Base-by-base conservation (phyloP, 2,797 vertebrate genomes). In the Ceryle rudis region DNA sequence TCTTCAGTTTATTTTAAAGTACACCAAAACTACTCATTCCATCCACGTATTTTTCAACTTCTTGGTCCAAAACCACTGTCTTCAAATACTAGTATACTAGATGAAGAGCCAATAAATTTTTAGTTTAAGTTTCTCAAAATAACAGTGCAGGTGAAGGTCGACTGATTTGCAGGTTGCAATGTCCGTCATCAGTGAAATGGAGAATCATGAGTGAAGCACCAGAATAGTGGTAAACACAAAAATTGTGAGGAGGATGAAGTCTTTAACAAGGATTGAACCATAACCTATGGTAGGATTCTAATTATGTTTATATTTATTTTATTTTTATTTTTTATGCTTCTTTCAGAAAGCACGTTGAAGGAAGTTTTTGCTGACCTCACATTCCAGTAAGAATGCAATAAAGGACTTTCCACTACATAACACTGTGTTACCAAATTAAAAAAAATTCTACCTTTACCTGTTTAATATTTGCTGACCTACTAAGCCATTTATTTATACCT, bases 1-100 rank as follows among this genome's bases (percentile, higher is more conserved):
- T 41, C 35, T 74, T 19, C 13, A 71, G 28, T 71, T 55, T 88
- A 41, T 61, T 80, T 72, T 28, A 28, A 71, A 47, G 4, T 31
- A 55, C 9, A 29, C 6, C 44, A 35, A 79, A 93, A 44, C 22
- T 55, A 17, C 14, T 29, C 4, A 10, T 61, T 75, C 44, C 2
- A 5, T 70, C 33, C 6, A 6, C 52, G 9, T 51, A 42, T 26
- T 74, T 78, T 58, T 78, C 10, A 4, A 26, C n/a, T 31, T 65
- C 29, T 44, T 33, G 17, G 26, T 66, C 3, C 2, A 33, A 51
- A 89, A 65, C n/a, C 10, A 0, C 1, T 51, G 1, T 35, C 19
- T 78, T 64, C 21, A 58, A 54, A 80, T 58, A 58, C 5, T 44
- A 6, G 4, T 37, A 67, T 7, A 14, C 7, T 25, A 81, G 21